These are phyloP conservation scores for Rhogogaster chlorosoma DNA, from an alignment of 2,888 invertebrate species.

Conservation along the genomic window DNA sequence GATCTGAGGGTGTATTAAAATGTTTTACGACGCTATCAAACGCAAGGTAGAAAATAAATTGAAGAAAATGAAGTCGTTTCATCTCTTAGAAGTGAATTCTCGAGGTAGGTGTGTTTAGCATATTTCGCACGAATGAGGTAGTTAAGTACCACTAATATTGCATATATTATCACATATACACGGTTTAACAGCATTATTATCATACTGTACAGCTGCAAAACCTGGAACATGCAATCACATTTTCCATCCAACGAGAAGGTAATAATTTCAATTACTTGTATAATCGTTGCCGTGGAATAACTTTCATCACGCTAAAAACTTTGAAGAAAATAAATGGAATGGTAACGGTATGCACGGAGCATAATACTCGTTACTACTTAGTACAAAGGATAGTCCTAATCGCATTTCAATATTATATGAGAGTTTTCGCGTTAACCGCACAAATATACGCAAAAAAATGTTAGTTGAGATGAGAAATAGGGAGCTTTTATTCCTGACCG, in stretches of 20 bases:
- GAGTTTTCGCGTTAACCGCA: not conserved
- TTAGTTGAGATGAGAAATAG: not conserved
- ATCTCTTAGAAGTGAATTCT: conserved; percentile 62
- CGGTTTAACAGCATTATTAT: conserved; percentile 55
- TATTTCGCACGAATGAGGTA: conserved; percentile 54
- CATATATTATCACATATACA: conserved; percentile 54
- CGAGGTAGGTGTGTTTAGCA: conserved; percentile 58
- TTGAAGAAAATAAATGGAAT: not conserved
- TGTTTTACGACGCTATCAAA: conserved; percentile 58
- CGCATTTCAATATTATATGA: not conserved
- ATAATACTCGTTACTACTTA: not conserved
- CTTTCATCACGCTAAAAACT: conserved; percentile 34
- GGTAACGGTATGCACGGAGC: not conserved
- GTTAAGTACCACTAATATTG: conserved; percentile 53
- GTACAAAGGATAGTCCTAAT: not conserved
- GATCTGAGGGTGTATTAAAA: conserved; percentile 26
- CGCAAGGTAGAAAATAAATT: conserved; percentile 55
- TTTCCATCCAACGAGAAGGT: conserved; percentile 7
- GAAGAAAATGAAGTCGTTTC: conserved; percentile 64
- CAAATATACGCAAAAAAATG: not conserved
- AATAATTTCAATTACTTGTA: conserved; percentile 45
- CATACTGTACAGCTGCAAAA: not conserved
- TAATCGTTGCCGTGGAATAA: conserved; percentile 30
- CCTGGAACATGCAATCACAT: conserved; percentile 42
- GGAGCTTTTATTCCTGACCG: not conserved